These are phyloP conservation scores for Phrynocephalus vlangalii DNA, from an alignment of 2,797 vertebrate genomes.

Conservation along the genomic window DNA sequence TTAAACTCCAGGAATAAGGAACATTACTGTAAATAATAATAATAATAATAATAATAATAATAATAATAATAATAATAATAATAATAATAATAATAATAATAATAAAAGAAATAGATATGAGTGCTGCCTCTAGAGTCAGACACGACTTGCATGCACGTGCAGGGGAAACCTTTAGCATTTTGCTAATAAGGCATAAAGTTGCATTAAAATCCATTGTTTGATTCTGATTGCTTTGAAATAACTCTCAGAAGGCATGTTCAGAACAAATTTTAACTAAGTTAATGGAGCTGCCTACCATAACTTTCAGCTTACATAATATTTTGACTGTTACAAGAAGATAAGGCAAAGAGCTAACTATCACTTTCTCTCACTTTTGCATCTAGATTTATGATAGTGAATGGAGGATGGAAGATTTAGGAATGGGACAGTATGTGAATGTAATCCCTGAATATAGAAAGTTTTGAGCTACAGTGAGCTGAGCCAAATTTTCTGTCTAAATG, in stretches of 20 bases:
- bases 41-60: too few relatives aligned
- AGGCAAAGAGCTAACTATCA: neutral
- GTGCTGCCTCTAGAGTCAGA: too few relatives aligned
- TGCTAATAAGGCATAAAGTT: neutral
- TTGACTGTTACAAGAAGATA: conserved; percentile 37
- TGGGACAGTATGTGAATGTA: neutral
- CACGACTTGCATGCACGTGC: too few relatives aligned
- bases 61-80: too few relatives aligned
- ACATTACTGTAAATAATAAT: too few relatives aligned
- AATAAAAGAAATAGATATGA: too few relatives aligned
- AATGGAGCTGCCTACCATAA: conserved; percentile 19
- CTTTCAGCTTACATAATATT: conserved; percentile 2
- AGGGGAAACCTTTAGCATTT: too few relatives aligned
- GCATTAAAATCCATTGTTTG: conserved; percentile 16
- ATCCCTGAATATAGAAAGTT: neutral
- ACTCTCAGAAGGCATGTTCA: neutral
- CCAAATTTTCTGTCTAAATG: neutral
- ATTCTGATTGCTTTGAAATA: neutral
- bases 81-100: neutral
- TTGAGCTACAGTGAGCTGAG: neutral
- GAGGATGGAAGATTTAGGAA: neutral
- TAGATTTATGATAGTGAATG: conserved; percentile 24
- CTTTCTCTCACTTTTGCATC: conserved; percentile 1
- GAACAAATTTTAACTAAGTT: conserved; percentile 20
- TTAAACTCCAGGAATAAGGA: conserved; percentile 18